A percentile compares a stretch with the other conserved stretches of the same genome.
Evolutionary conservation across 2,113 vertebrate species (phyloP).

Genomic region (Thinocorus orbignyianus): DNA sequence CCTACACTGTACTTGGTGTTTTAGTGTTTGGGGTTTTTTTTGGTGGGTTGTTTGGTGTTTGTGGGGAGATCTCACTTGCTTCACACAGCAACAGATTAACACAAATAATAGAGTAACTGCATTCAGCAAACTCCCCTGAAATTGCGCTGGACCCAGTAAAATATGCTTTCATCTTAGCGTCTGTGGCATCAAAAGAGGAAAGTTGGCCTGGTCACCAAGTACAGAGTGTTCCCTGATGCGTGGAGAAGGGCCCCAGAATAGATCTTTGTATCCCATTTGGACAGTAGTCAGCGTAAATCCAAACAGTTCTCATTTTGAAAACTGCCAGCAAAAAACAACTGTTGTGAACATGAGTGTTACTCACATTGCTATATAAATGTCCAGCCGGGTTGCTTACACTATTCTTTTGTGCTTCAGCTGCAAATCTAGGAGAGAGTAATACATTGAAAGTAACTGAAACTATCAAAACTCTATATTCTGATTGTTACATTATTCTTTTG

Average conservation of each 20-base stretch:
- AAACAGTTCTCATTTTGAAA: background rate
- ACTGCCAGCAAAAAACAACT: background rate
- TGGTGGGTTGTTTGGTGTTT: background rate
- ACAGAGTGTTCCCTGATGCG: background rate
- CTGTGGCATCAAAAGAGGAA: background rate
- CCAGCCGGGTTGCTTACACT: constrained; percentile 22
- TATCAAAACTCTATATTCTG: background rate
- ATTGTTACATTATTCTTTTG: background rate
- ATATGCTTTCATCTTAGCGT: background rate
- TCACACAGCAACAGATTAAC: background rate
- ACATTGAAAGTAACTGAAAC: background rate
- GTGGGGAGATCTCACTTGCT: background rate
- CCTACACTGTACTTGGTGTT: background rate
- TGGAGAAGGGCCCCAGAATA: background rate
- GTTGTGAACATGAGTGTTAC: constrained; percentile 10
- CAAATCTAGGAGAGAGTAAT: constrained; percentile 63
- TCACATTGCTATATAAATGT: constrained; percentile 71
- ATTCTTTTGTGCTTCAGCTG: constrained; percentile 46
- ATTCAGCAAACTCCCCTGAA: background rate
- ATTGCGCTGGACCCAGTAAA: background rate
- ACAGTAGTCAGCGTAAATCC: background rate
- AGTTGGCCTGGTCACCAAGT: background rate
- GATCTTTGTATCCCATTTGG: background rate
- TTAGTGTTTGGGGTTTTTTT: background rate
- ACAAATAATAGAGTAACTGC: background rate